Base-by-base conservation (phyloP, 2,888 invertebrate species). In the Pristionchus japonicus region DNA sequence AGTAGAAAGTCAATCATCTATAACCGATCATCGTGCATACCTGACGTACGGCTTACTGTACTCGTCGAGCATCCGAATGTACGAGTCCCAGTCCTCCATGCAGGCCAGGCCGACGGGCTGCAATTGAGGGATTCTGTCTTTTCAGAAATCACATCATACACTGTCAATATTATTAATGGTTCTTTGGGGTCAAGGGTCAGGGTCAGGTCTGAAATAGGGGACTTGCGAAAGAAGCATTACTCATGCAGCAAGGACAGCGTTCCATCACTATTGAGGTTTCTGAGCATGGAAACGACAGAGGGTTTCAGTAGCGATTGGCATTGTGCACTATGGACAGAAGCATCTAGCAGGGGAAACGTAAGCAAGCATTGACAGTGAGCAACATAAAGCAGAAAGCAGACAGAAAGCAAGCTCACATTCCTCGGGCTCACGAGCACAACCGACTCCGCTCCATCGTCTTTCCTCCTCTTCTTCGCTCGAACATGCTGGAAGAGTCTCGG, bases 31-130 rank as follows among this genome's bases (percentile, higher is more conserved):
- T 40, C 13, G 77, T 77, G 77, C 89, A 43, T 64, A 91, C 91
- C 89, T 88, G 80, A 89, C 89, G 86, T 88, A 90, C 23, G 91
- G 90, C 70, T 90, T 87, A 70, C 70, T 67, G 87, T 89, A 91
- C 82, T 93, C 93, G 70, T 93, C 93, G 49, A 93, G 89, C 93
- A 93, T 92, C 88, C 91, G 91, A 52, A 92, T 91, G 88, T 93
- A 93, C 34, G 93, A 93, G 82, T 93, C 93, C 94, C 94, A 94
- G 70, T 92, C 92, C 86, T 94, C 93, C 93, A 93, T 93, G 88
- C 92, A 93, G 1, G 93, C 92, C 67, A 94, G 86, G 57, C 93
- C 94, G 61, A 92, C 91, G 27, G 93, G 93, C 93, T 94, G 90
- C 87, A 93, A 93, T 13, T 61, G n/a, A 9, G 37, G 17, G 20